Evolutionary conservation across 53 echinoderm and acorn worm genomes (phyloP).

Genomic region (Paracentrotus lividus): DNA sequence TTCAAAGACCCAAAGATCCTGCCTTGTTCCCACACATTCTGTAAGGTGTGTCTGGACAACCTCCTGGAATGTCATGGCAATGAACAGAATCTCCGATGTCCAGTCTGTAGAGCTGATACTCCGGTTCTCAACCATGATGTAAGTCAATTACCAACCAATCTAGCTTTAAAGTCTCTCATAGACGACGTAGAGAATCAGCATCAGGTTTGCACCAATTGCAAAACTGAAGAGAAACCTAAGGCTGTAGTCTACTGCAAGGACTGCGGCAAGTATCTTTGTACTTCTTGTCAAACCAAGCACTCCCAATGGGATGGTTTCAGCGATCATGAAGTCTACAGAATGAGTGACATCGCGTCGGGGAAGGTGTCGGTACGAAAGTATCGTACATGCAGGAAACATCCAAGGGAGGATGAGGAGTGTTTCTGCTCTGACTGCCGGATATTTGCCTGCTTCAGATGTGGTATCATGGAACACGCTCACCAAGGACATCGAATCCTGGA

Average conservation of each 20-base stretch:
- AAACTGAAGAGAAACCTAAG: too few species aligned
- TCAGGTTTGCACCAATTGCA: neutral
- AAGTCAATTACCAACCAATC: too few species aligned
- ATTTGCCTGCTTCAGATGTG: conserved; percentile 18
- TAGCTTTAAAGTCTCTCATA: too few species aligned
- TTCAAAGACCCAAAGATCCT: conserved; percentile 34
- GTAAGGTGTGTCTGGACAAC: neutral
- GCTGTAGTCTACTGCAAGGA: too few species aligned
- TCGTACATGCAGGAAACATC: neutral
- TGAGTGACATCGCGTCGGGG: neutral
- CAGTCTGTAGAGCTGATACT: too few species aligned
- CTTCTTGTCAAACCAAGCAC: neutral
- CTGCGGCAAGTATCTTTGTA: too few species aligned
- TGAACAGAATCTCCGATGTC: too few species aligned
- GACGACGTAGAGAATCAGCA: too few species aligned
- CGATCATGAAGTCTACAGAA: neutral
- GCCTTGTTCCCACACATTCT: conserved; percentile 43
- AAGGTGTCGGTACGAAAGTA: neutral
- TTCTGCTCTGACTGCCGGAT: conserved; percentile 7
- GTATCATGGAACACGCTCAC: neutral
- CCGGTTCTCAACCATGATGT: too few species aligned
- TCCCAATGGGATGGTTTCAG: neutral
- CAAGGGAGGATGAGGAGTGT: neutral
- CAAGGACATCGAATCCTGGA: neutral
- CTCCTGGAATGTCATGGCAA: too few species aligned